Evolutionary conservation across 2,113 vertebrate species (phyloP).

Genomic region (Poeciliopsis turrubarensis): DNA sequence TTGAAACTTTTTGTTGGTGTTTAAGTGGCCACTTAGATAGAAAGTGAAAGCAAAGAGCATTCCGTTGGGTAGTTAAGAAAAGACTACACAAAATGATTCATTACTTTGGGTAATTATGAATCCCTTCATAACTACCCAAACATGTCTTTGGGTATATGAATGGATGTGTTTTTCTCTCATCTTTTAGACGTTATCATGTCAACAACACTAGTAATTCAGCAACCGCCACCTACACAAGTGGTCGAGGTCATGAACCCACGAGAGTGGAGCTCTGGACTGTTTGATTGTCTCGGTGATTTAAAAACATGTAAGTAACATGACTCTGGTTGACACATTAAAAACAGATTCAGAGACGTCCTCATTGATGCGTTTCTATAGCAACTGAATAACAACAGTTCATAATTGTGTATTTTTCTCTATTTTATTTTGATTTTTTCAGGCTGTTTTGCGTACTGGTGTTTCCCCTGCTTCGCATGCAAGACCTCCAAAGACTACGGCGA

Average conservation of each 20-base stretch:
- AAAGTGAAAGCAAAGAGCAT: background rate
- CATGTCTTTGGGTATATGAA: too few relatives aligned
- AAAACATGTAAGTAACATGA: background rate
- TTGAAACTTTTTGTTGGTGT: background rate
- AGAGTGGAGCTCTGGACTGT: background rate
- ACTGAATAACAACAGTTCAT: background rate
- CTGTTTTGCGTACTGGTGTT: slow-evolving; percentile 66
- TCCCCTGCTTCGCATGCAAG: slow-evolving; percentile 74
- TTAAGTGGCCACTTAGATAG: background rate
- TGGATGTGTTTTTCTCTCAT: too few relatives aligned
- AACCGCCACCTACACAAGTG: background rate
- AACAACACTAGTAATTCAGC: background rate
- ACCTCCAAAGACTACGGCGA: slow-evolving; percentile 59
- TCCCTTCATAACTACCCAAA: too few relatives aligned
- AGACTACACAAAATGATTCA: too few relatives aligned
- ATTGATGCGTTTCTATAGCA: too few relatives aligned
- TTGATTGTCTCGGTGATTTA: background rate
- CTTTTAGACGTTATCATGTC: background rate
- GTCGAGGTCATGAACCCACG: background rate
- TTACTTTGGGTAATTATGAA: too few relatives aligned
- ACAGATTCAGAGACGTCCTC: background rate
- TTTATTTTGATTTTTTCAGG: background rate
- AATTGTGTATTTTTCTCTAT: background rate
- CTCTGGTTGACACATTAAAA: background rate
- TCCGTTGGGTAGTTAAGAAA: too few relatives aligned